phyloP scores from a whole-genome alignment of 2,888 invertebrate genomes.

The Phytoseiulus persimilis region DNA sequence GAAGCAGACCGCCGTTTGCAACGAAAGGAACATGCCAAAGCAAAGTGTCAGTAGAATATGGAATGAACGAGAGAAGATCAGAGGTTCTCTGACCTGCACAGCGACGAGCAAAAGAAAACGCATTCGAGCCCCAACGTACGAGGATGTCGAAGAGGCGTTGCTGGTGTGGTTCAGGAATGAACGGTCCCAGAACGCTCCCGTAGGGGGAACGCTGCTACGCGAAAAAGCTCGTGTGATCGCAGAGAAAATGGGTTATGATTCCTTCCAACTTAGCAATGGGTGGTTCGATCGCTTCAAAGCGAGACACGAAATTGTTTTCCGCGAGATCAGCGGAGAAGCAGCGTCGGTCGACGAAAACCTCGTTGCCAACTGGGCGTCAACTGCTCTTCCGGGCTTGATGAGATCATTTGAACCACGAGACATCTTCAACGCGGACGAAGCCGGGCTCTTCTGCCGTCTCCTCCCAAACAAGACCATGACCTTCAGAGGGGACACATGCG shows the following conservation, averaged over 20 bases:
- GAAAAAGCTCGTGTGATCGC: neutral
- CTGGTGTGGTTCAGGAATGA: neutral
- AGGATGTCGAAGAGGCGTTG: neutral
- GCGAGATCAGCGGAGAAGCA: neutral
- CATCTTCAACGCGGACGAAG: neutral
- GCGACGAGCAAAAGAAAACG: neutral
- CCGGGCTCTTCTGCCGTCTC: neutral
- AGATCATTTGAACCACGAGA: neutral
- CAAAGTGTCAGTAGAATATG: neutral
- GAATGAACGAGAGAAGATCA: neutral
- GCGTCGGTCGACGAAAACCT: neutral
- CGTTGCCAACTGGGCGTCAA: neutral
- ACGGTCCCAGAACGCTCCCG: neutral
- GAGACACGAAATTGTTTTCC: neutral
- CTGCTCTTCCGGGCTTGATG: neutral
- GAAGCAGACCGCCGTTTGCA: neutral
- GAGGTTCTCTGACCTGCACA: neutral
- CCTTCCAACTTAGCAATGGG: neutral
- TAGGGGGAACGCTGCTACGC: neutral
- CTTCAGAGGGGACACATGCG: neutral
- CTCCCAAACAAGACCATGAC: neutral
- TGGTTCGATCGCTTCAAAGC: neutral
- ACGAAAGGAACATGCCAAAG: neutral
- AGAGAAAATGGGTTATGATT: neutral
- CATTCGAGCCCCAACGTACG: neutral